A percentile compares a stretch with the other conserved stretches of the same genome.
phyloP scores from a whole-genome alignment of 2,797 vertebrate species.

The Enoplosus armatus region DNA sequence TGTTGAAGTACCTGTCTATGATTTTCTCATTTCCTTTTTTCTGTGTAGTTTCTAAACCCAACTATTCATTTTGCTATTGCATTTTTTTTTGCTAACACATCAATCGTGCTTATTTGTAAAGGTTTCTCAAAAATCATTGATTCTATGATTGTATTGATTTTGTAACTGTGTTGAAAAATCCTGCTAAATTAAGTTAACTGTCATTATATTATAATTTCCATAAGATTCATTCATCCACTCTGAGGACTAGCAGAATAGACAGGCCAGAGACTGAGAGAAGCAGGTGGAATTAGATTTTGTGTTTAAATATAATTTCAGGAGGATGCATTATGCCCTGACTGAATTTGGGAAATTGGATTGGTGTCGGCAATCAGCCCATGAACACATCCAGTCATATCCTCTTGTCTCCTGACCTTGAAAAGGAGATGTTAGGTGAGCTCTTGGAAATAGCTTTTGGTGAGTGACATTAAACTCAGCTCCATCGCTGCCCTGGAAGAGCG shows the following conservation, averaged over 20 bases:
- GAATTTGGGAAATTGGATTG: conserved; percentile 46
- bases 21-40: conserved; percentile 9
- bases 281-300: conserved; percentile 2
- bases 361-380: conserved; percentile 24
- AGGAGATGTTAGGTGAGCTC: conserved; percentile 59
- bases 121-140: not conserved
- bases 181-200: not conserved
- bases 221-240: not conserved
- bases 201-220: not conserved
- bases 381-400: conserved; percentile 36
- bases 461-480: conserved; percentile 69
- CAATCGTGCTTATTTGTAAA: not conserved
- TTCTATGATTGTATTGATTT: not conserved
- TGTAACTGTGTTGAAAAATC: not conserved
- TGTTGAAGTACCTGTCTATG: not conserved
- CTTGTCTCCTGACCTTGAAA: conserved; percentile 60
- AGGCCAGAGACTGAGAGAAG: not conserved
- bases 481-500: conserved; percentile 36
- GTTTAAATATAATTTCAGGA: conserved; percentile 8
- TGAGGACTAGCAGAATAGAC: not conserved
- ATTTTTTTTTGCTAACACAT: not conserved
- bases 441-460: conserved; percentile 74
- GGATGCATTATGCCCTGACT: not conserved
- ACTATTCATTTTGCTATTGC: not conserved
- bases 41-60: not conserved